These are phyloP conservation scores for human DNA, from an alignment of 2,113 vertebrate species.

Conservation along the genomic window DNA sequence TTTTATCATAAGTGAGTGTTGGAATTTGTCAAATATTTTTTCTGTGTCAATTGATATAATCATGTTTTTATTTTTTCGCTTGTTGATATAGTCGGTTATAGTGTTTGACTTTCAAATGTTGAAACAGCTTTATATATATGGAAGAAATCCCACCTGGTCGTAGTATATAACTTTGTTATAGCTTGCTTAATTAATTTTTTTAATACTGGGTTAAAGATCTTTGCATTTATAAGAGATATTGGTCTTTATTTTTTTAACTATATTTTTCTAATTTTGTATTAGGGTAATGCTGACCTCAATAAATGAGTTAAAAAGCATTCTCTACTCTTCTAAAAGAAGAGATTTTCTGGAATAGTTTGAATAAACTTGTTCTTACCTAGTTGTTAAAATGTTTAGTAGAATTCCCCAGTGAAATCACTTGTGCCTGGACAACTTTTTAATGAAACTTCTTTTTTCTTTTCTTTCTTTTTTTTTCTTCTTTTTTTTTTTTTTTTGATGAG, in stretches of 20 bases:
- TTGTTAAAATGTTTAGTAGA: neutral
- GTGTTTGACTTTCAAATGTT: neutral
- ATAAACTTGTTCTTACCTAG: neutral
- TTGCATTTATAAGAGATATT: neutral
- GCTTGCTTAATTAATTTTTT: neutral
- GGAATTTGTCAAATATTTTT: neutral
- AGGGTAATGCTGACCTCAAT: neutral
- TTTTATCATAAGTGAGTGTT: neutral
- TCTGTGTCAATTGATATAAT: neutral
- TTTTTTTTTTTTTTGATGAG: neutral
- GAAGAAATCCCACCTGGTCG: neutral
- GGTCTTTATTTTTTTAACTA: neutral
- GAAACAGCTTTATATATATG: neutral
- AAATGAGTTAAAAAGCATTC: neutral
- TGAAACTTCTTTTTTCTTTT: neutral
- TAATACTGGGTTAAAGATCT: neutral
- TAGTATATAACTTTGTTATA: neutral
- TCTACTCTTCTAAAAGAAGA: neutral
- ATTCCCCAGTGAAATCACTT: neutral
- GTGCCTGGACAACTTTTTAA: neutral
- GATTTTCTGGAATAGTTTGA: neutral
- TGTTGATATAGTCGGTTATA: neutral
- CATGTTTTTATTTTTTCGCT: neutral
- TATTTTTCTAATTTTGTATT: neutral
- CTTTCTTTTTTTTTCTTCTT: accelerated